These are phyloP conservation scores for Paramisgurnus dabryanus DNA, from an alignment of 2,113 vertebrate genomes.

Conservation along the genomic window DNA sequence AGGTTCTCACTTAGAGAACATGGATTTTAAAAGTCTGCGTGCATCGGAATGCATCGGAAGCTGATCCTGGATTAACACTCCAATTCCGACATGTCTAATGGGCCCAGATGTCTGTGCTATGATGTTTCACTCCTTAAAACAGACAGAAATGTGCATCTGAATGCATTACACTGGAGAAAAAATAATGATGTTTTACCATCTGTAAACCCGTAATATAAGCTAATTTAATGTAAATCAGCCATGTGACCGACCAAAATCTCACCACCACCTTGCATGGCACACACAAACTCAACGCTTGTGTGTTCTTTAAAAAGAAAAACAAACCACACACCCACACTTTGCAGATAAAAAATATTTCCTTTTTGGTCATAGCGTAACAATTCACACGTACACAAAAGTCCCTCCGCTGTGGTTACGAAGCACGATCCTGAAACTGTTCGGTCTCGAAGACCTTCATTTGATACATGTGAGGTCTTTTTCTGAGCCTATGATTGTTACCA, in stretches of 20 bases:
- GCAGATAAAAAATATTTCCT: slow-evolving; percentile 3
- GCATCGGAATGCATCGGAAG: neutral
- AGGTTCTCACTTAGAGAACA: slow-evolving; percentile 46
- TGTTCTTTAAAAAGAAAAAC: neutral
- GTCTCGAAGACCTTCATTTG: neutral
- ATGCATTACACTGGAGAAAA: neutral
- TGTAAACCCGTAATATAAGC: neutral
- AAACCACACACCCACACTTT: slow-evolving; percentile 12
- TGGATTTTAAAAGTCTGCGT: slow-evolving; percentile 16
- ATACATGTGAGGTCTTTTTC: slow-evolving; percentile 1
- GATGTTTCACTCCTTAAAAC: neutral
- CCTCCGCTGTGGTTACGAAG: neutral
- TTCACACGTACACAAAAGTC: slow-evolving; percentile 32
- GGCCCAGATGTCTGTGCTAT: neutral
- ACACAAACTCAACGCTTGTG: neutral
- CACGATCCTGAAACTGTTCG: neutral
- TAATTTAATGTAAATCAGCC: slow-evolving; percentile 17
- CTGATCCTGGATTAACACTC: slow-evolving; percentile 4
- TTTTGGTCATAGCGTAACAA: slow-evolving; percentile 7
- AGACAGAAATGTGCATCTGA: neutral
- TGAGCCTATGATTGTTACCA: slow-evolving; percentile 26
- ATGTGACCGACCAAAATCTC: neutral
- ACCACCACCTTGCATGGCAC: neutral
- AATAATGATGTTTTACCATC: neutral
- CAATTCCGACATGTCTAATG: slow-evolving; percentile 4